These are phyloP conservation scores for Lasioglossum lativentre DNA, from an alignment of 2,888 invertebrate species.

Conservation along the genomic window DNA sequence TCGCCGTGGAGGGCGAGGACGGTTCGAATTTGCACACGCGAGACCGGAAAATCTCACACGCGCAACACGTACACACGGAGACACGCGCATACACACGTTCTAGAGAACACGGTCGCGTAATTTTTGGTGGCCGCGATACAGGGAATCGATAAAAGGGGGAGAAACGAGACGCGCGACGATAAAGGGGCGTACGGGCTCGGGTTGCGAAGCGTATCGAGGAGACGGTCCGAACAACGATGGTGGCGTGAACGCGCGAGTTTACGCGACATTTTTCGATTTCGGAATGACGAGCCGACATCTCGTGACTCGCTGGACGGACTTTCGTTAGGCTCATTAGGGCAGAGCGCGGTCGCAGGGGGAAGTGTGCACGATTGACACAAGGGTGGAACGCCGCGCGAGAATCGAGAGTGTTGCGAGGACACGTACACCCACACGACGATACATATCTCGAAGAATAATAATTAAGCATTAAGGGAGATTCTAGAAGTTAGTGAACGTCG, in stretches of 20 bases:
- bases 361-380: not conserved
- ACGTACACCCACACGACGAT: conserved; percentile 81
- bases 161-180: conserved; percentile 7
- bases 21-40: not conserved
- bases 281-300: not conserved
- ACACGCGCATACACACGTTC: not conserved
- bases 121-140: not conserved
- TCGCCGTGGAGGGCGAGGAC: conserved; percentile 7
- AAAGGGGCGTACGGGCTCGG: not conserved
- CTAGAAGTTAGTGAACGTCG: conserved; percentile 71
- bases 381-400: conserved; percentile 21
- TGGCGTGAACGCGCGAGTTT: not conserved
- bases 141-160: too few species aligned
- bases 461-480: conserved; percentile 82
- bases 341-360: not conserved
- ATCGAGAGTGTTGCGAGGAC: conserved; percentile 48
- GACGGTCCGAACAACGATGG: conserved; percentile 16
- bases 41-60: not conserved
- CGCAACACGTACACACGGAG: not conserved
- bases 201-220: conserved; percentile 21
- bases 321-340: not conserved
- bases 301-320: not conserved
- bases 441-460: conserved; percentile 85
- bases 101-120: not conserved
- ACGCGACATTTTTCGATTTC: not conserved